Conservation (phyloP, 2,113 vertebrate species). For the Piprites chloris region DNA sequence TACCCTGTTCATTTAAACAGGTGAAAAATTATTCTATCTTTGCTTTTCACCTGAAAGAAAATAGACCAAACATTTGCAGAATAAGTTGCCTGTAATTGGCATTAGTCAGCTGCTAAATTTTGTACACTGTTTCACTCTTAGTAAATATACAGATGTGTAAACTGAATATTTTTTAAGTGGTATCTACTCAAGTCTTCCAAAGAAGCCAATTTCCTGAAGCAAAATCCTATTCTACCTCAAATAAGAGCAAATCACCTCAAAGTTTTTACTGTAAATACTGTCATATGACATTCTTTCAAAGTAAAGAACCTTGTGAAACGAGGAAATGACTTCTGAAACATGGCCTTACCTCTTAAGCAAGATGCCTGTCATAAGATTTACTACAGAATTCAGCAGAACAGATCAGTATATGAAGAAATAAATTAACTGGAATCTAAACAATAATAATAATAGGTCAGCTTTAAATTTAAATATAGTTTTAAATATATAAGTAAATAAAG, state of each 20-base stretch:
- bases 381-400: background rate
- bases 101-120: background rate
- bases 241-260: background rate
- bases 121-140: background rate
- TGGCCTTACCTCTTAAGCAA: background rate
- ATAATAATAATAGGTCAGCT: background rate
- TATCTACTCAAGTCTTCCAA: background rate
- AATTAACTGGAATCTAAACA: background rate
- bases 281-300: background rate
- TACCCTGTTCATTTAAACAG: background rate
- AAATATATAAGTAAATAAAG: background rate
- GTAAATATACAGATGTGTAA: background rate
- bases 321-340: conserved; percentile 2
- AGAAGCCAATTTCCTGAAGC: background rate
- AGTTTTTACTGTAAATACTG: background rate
- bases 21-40: background rate
- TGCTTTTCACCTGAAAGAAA: background rate
- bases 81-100: background rate
- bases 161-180: background rate
- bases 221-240: background rate
- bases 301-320: background rate
- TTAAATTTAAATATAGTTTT: background rate
- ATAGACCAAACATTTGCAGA: background rate
- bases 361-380: background rate
- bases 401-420: background rate